phyloP scores from a whole-genome alignment of 2,113 vertebrate species.

The Genyomyrus donnyi region DNA sequence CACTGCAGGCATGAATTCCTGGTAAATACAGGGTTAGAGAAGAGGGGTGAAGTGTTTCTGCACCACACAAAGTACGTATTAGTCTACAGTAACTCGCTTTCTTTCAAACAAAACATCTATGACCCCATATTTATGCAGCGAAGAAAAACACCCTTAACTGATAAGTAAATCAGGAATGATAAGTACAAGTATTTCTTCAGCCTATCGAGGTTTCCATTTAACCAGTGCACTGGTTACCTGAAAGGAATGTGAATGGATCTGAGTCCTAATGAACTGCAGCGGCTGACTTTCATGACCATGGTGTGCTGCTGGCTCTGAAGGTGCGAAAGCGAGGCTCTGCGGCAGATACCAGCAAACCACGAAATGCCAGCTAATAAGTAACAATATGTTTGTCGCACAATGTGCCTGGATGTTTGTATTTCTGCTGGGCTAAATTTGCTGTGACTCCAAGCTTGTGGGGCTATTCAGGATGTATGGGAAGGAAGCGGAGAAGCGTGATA shows the following conservation, averaged over 20 bases:
- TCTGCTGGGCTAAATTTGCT: neutral
- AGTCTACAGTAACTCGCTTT: neutral
- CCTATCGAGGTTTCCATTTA: neutral
- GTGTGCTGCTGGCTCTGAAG: neutral
- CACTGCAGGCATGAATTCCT: neutral
- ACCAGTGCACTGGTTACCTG: neutral
- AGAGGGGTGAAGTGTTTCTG: neutral
- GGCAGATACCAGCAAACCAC: neutral
- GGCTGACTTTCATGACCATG: neutral
- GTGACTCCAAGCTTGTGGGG: neutral
- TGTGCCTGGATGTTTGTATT: neutral
- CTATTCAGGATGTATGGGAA: neutral
- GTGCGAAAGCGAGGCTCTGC: neutral
- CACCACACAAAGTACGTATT: neutral
- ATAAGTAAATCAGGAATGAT: constrained; percentile 1
- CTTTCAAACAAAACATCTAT: neutral
- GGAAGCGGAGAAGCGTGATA: neutral
- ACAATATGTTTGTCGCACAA: neutral
- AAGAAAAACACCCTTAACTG: neutral
- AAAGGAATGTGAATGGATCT: neutral
- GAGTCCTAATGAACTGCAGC: neutral
- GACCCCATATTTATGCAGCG: neutral
- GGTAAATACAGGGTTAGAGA: neutral
- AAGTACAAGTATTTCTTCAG: neutral
- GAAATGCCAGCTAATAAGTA: neutral